Evolutionary conservation across 2,113 vertebrate species (phyloP).

Genomic region (Mixornis gularis): DNA sequence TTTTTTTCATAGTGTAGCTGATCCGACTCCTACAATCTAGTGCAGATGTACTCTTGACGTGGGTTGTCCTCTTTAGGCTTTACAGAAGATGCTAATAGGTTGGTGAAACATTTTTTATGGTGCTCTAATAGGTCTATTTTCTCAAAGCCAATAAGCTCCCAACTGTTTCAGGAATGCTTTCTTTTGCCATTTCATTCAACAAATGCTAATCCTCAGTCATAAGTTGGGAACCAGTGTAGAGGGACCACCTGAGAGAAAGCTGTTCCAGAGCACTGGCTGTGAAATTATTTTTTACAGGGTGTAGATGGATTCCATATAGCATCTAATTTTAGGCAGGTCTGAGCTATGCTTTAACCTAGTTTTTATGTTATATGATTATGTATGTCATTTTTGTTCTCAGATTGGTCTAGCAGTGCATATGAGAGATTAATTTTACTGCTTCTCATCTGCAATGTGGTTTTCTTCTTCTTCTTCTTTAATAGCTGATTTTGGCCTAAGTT

Average conservation of each 20-base stretch:
- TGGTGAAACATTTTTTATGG: not conserved
- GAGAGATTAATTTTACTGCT: not conserved
- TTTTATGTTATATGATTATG: not conserved
- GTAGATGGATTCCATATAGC: not conserved
- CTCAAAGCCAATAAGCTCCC: not conserved
- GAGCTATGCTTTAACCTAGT: not conserved
- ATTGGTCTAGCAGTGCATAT: not conserved
- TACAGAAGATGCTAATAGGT: not conserved
- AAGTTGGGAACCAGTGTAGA: not conserved
- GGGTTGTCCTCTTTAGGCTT: not conserved
- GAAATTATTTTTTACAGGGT: not conserved
- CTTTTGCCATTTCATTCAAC: not conserved
- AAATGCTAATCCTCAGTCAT: not conserved
- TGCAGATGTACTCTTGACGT: not conserved
- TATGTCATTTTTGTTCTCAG: not conserved
- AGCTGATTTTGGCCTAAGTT: not conserved
- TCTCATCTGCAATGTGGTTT: not conserved
- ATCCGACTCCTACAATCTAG: not conserved
- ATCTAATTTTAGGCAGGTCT: not conserved
- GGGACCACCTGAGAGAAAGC: not conserved
- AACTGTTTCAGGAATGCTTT: not conserved
- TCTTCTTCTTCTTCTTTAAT: not conserved
- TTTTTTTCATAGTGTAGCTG: not conserved
- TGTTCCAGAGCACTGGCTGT: not conserved
- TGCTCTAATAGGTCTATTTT: not conserved